A percentile compares a stretch with the other conserved stretches of the same genome.
Conservation (phyloP, 2,113 vertebrate genomes). For the Prunella himalayana region DNA sequence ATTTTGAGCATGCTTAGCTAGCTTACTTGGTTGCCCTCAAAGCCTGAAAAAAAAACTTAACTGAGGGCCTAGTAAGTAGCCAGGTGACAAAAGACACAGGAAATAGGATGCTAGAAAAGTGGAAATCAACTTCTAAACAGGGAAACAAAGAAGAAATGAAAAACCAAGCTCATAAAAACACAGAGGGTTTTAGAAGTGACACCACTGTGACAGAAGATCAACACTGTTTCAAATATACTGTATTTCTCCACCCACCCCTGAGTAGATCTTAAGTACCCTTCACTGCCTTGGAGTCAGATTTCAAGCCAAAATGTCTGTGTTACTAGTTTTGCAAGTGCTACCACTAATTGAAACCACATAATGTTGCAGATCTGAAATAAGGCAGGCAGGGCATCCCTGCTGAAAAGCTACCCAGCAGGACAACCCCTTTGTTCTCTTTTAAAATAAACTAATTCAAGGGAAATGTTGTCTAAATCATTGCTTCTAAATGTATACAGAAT, state of each 20-base stretch:
- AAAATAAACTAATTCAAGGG: slow-evolving; percentile 59
- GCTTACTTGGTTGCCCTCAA: background rate
- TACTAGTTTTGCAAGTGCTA: slow-evolving; percentile 65
- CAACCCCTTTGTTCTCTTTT: slow-evolving; percentile 61
- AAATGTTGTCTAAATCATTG: slow-evolving; percentile 45
- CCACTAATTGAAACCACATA: slow-evolving; percentile 69
- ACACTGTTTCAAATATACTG: background rate
- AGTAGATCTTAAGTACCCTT: slow-evolving; percentile 34
- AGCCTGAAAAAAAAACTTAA: background rate
- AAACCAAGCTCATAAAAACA: background rate
- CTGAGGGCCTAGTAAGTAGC: background rate
- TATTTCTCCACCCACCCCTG: background rate
- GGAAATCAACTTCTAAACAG: background rate
- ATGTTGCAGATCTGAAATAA: slow-evolving; percentile 58
- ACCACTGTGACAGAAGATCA: slow-evolving; percentile 28
- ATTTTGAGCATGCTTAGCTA: background rate
- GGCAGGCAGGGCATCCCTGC: slow-evolving; percentile 45
- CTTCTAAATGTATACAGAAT: slow-evolving; percentile 31
- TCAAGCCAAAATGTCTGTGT: slow-evolving; percentile 57
- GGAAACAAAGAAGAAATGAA: background rate
- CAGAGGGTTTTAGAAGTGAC: background rate
- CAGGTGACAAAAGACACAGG: background rate
- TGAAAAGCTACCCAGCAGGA: slow-evolving; percentile 67
- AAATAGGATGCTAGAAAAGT: background rate
- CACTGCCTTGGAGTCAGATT: slow-evolving; percentile 43